A percentile compares a stretch with the other conserved stretches of the same genome.
phyloP scores from a whole-genome alignment of 2,888 invertebrate genomes.

The Papilio demoleus region DNA sequence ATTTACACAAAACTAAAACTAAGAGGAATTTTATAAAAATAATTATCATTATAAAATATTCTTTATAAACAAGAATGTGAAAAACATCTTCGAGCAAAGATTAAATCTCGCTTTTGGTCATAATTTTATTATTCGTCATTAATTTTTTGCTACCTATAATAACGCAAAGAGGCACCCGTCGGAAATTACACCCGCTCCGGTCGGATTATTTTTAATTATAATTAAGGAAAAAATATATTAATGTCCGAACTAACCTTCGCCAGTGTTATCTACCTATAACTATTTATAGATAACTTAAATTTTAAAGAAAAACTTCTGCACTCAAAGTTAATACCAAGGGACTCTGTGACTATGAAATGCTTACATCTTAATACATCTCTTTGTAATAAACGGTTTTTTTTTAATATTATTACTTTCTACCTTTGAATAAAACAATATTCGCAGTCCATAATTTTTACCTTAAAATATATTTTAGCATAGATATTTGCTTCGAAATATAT shows the following conservation, averaged over 20 bases:
- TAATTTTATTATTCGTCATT: constrained; percentile 39
- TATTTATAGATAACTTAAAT: neutral
- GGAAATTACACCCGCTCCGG: constrained; percentile 34
- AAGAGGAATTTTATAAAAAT: neutral
- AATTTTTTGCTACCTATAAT: constrained; percentile 40
- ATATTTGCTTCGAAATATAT: too few relatives aligned
- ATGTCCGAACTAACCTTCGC: neutral
- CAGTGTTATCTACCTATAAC: neutral
- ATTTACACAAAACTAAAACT: neutral
- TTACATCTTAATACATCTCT: too few relatives aligned
- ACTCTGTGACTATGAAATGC: too few relatives aligned
- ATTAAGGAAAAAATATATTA: constrained; percentile 21
- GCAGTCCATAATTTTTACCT: too few relatives aligned
- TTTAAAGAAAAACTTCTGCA: neutral
- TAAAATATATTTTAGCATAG: too few relatives aligned
- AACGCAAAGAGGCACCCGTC: constrained; percentile 33
- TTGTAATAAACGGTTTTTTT: too few relatives aligned
- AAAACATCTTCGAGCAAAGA: constrained; percentile 21
- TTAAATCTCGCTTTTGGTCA: constrained; percentile 38
- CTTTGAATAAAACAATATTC: too few relatives aligned
- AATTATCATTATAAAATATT: neutral
- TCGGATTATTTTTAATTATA: constrained; percentile 30
- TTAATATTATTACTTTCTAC: too few relatives aligned
- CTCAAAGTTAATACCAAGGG: neutral
- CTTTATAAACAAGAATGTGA: neutral